Conservation (phyloP, 1,140 invertebrate species). For the Drosophila pseudoananassae region DNA sequence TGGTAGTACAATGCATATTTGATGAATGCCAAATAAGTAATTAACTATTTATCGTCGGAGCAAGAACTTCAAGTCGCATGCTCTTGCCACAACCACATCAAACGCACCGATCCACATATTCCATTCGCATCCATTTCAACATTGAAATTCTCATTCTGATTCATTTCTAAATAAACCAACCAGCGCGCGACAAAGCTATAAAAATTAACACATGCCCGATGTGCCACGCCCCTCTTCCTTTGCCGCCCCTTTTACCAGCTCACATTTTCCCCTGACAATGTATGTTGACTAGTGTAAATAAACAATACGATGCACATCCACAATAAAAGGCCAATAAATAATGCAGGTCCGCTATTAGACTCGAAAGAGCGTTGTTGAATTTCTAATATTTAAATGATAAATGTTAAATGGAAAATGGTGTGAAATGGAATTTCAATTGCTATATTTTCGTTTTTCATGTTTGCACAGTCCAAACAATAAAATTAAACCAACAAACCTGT, state of each 20-base stretch:
- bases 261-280: conserved; percentile 17
- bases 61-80: conserved; percentile 36
- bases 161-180: conserved; percentile 62
- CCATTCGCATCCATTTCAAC: conserved; percentile 25
- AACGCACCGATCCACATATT: conserved; percentile 15
- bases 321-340: conserved; percentile 61
- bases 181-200: conserved; percentile 63
- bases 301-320: conserved; percentile 46
- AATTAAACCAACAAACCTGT: conserved; percentile 9
- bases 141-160: conserved; percentile 21
- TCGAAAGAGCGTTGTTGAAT: conserved; percentile 30
- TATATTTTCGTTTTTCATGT: conserved; percentile 18
- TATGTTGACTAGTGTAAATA: conserved; percentile 51
- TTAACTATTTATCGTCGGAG: not conserved
- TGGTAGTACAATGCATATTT: not conserved
- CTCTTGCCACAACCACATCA: conserved; percentile 66
- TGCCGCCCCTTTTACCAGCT: conserved; percentile 26
- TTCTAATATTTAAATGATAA: conserved; percentile 34
- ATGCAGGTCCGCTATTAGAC: conserved; percentile 62
- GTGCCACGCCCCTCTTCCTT: conserved; percentile 11
- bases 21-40: not conserved
- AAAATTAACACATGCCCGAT: conserved; percentile 63
- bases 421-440: conserved; percentile 58
- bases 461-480: conserved; percentile 36
- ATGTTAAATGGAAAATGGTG: conserved; percentile 50